Conservation (phyloP, 2,888 invertebrate genomes). For the Oxycera nigricornis region DNA sequence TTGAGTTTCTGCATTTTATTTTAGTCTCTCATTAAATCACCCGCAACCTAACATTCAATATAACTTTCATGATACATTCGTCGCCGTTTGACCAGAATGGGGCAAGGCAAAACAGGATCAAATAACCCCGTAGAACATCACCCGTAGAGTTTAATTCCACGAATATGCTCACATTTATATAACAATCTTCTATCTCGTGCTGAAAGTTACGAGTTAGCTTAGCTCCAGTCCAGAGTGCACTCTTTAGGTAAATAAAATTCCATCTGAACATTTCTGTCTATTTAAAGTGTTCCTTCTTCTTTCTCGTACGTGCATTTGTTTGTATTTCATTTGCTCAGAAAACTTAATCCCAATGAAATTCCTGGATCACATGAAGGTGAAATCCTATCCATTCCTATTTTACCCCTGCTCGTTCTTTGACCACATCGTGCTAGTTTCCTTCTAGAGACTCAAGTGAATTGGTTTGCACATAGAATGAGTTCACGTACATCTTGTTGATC, state of each 20-base stretch:
- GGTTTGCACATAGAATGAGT: constrained; percentile 11
- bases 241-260: constrained; percentile 38
- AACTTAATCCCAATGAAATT: constrained; percentile 40
- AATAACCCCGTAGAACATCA: not conserved
- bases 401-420: not conserved
- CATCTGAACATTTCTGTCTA: constrained; percentile 36
- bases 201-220: constrained; percentile 31
- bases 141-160: constrained; percentile 20
- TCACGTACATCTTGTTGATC: not conserved
- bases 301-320: constrained; percentile 33
- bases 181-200: constrained; percentile 25
- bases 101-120: not conserved
- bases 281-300: constrained; percentile 24
- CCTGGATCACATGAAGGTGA: constrained; percentile 35
- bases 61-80: not conserved
- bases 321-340: constrained; percentile 38
- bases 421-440: not conserved
- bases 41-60: constrained; percentile 17
- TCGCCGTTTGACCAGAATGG: not conserved
- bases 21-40: constrained; percentile 26
- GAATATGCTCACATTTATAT: constrained; percentile 31
- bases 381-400: constrained; percentile 17
- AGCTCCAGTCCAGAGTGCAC: constrained; percentile 27
- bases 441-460: not conserved
- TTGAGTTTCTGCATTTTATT: constrained; percentile 3